A percentile compares a stretch with the other conserved stretches of the same genome.
phyloP scores from a whole-genome alignment of 2,113 vertebrate genomes.

The Piprites chloris region DNA sequence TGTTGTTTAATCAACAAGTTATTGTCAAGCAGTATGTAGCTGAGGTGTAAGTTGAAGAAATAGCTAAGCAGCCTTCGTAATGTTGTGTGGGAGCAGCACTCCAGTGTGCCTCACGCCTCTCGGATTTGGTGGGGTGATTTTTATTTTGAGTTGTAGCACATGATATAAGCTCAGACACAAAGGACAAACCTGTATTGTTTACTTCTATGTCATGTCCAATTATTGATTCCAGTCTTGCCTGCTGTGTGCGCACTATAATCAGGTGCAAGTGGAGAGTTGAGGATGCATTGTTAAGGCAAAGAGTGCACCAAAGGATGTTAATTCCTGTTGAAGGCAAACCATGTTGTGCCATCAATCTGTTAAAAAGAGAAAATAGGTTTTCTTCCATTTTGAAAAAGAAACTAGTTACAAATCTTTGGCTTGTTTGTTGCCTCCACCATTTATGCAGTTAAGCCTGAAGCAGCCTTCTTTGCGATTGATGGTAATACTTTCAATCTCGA shows the following conservation, averaged over 20 bases:
- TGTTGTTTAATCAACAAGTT: neutral
- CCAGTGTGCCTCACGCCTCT: neutral
- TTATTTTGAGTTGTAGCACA: neutral
- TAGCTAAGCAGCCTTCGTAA: neutral
- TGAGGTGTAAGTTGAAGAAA: neutral
- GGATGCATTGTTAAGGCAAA: neutral
- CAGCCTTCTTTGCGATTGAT: neutral
- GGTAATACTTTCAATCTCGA: neutral
- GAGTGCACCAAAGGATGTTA: accelerated
- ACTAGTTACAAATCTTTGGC: neutral
- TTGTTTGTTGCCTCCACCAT: neutral
- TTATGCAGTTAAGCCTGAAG: neutral
- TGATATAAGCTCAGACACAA: slow-evolving; percentile 2
- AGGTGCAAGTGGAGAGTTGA: neutral
- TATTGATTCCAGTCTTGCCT: neutral
- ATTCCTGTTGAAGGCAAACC: neutral
- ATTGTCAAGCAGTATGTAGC: neutral
- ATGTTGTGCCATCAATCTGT: accelerated
- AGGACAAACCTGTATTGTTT: slow-evolving; percentile 21
- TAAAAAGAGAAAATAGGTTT: neutral
- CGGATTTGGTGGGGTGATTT: slow-evolving; percentile 11
- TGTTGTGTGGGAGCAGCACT: neutral
- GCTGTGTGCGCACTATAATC: neutral
- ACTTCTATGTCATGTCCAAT: neutral
- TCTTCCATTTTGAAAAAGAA: neutral